phyloP scores from a whole-genome alignment of 2,888 invertebrate species.

The Drosophila borealis region DNA sequence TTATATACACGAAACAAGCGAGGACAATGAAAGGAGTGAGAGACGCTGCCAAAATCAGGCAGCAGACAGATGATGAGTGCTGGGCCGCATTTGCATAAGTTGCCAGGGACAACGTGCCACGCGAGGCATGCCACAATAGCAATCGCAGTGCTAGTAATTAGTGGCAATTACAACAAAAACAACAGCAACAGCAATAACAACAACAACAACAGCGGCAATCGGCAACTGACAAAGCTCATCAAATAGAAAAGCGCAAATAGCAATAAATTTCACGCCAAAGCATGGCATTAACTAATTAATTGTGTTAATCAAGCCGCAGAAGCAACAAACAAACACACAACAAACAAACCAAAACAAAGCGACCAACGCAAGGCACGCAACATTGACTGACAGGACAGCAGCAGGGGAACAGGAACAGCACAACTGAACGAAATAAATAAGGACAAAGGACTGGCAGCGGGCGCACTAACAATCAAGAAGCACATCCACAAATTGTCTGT shows the following conservation, averaged over 20 bases:
- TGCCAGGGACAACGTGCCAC: conserved; percentile 12
- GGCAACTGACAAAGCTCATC: conserved; percentile 54
- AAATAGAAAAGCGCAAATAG: conserved; percentile 68
- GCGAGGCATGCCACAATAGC: conserved; percentile 24
- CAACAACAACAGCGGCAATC: conserved; percentile 28
- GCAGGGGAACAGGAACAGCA: background rate
- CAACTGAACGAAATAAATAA: conserved; percentile 16
- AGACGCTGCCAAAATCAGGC: conserved; percentile 32
- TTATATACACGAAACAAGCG: conserved; percentile 57
- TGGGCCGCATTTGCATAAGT: conserved; percentile 67
- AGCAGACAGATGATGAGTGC: conserved; percentile 48
- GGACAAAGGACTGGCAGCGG: conserved; percentile 20
- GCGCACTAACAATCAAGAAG: background rate
- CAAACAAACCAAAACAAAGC: conserved; percentile 33
- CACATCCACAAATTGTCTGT: conserved; percentile 48
- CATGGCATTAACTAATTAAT: conserved; percentile 78
- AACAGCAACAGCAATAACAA: conserved; percentile 71
- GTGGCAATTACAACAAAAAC: conserved; percentile 70
- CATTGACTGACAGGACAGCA: conserved; percentile 10
- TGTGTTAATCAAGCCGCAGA: conserved; percentile 73
- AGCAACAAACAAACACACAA: conserved; percentile 46
- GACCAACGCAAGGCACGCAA: conserved; percentile 20
- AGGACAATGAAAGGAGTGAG: conserved; percentile 41
- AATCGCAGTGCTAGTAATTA: conserved; percentile 69
- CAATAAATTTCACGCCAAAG: conserved; percentile 77